A percentile compares a stretch with the other conserved stretches of the same genome.
Conservation (phyloP, 2,797 vertebrate species). For the Neosalanx taihuensis region DNA sequence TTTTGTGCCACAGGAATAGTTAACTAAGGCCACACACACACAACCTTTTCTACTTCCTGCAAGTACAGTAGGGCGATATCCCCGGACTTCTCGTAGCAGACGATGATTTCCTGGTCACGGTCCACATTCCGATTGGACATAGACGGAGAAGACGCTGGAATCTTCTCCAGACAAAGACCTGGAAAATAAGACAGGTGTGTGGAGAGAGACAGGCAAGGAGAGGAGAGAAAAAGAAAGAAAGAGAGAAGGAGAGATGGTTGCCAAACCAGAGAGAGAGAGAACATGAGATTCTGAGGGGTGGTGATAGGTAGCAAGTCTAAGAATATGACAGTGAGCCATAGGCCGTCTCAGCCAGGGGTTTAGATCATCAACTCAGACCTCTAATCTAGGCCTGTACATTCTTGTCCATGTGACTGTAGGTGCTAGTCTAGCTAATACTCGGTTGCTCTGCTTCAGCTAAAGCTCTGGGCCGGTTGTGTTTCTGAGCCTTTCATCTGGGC, state of each 20-base stretch:
- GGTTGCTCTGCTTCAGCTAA: no score
- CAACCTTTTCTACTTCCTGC: constrained; percentile 95
- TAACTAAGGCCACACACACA: not conserved
- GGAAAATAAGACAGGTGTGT: not conserved
- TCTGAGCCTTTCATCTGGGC: not conserved
- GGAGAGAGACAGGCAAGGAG: no score
- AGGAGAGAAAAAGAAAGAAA: not conserved
- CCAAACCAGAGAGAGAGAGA: not conserved
- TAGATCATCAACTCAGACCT: no score
- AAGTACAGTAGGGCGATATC: constrained; percentile 97
- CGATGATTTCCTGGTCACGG: constrained; percentile 90
- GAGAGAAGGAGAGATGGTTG: not conserved
- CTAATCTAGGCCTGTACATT: no score
- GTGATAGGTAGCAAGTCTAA: not conserved
- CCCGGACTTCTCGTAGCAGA: constrained; percentile 96
- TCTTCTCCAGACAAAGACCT: constrained; percentile 71
- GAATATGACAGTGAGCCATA: not conserved
- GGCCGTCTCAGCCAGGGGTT: no score
- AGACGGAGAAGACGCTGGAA: constrained; percentile 55
- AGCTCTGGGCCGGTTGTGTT: no score
- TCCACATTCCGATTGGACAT: constrained; percentile 75
- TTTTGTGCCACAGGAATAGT: no score
- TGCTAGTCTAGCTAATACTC: no score
- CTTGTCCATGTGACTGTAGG: no score
- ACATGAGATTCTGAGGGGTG: not conserved